Conservation (phyloP, 2,888 invertebrate species). For the Aethes cnicana region DNA sequence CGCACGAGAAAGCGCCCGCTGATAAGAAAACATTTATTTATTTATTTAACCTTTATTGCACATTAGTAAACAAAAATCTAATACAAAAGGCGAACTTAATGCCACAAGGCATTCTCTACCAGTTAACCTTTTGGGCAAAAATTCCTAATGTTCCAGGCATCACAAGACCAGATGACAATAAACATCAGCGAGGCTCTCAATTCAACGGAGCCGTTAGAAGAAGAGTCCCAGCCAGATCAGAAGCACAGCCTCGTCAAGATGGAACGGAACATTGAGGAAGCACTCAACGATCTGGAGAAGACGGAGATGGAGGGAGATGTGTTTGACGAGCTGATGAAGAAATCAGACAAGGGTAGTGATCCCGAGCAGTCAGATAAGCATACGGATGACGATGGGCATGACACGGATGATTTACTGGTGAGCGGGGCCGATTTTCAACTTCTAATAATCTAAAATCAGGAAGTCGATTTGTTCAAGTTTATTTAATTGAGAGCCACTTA, state of each 20-base stretch:
- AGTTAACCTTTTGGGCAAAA: not conserved
- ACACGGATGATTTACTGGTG: constrained; percentile 68
- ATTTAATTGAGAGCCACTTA: too few relatives aligned
- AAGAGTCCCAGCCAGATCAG: not conserved
- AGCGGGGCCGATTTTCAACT: constrained; percentile 9
- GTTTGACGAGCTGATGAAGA: constrained; percentile 10
- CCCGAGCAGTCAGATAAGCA: constrained; percentile 39
- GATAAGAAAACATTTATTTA: not conserved
- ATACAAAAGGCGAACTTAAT: too few relatives aligned
- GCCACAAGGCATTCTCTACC: too few relatives aligned
- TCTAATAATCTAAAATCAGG: too few relatives aligned
- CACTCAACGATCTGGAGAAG: constrained; percentile 54
- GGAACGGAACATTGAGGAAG: constrained; percentile 54
- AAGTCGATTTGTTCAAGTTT: too few relatives aligned
- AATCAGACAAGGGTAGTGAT: constrained; percentile 53
- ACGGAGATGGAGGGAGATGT: constrained; percentile 15
- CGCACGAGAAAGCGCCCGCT: too few relatives aligned
- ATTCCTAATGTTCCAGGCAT: constrained; percentile 34
- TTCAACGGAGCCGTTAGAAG: not conserved
- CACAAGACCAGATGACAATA: constrained; percentile 35
- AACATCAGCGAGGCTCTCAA: constrained; percentile 29
- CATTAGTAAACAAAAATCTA: too few relatives aligned
- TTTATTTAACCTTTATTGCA: too few relatives aligned
- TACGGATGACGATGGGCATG: constrained; percentile 48
- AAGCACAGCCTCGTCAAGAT: constrained; percentile 25